These are phyloP conservation scores for Tenthredo amoena DNA, from an alignment of 2,888 invertebrate species.

Conservation along the genomic window DNA sequence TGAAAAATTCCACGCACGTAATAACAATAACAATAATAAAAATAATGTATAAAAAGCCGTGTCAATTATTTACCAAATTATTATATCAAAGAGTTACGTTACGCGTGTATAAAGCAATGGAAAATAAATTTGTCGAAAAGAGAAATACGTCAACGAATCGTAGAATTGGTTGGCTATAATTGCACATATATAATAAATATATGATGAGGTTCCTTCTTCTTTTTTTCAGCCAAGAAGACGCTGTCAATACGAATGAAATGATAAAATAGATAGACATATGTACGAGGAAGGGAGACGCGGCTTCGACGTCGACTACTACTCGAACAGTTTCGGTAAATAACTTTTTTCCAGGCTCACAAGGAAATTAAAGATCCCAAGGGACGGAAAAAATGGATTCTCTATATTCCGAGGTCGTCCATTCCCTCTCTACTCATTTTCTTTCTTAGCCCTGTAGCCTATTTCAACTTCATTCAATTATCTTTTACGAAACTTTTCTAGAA, in stretches of 20 bases:
- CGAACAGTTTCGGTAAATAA: neutral
- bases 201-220: neutral
- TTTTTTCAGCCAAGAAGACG: neutral
- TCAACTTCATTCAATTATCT: neutral
- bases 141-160: neutral
- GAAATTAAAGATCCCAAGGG: slow-evolving; percentile 10
- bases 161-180: neutral
- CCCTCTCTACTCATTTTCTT: neutral
- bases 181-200: neutral
- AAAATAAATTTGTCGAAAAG: neutral
- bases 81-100: neutral
- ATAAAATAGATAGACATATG: neutral
- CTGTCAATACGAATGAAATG: neutral
- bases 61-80: neutral
- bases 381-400: neutral
- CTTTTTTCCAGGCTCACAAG: neutral
- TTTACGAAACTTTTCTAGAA: neutral
- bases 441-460: neutral
- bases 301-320: neutral
- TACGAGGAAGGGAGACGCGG: neutral
- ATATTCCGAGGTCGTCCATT: neutral
- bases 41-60: neutral
- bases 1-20: neutral
- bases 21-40: neutral
- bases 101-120: neutral